These are phyloP conservation scores for Saturnia japonica DNA, from an alignment of 2,888 invertebrate genomes.

Conservation along the genomic window DNA sequence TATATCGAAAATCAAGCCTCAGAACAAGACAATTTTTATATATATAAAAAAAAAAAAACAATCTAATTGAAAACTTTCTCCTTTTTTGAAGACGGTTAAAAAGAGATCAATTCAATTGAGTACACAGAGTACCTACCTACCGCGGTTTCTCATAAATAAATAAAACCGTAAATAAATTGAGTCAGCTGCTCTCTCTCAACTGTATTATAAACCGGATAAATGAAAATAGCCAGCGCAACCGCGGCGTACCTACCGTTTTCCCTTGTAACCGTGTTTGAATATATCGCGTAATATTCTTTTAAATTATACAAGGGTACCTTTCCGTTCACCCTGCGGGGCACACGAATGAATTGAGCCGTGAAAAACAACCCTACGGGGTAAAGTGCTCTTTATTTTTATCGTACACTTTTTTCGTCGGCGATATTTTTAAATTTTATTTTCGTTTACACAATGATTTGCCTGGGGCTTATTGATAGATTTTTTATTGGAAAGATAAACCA, in stretches of 20 bases:
- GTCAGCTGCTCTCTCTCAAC: constrained; percentile 2
- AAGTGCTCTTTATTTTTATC: constrained; percentile 8
- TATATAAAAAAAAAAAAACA: too few species aligned
- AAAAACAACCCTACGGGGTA: constrained; percentile 6
- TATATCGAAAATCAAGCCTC: background rate
- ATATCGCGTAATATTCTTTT: constrained; percentile 23
- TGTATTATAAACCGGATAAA: constrained; percentile 9
- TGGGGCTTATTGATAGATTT: background rate
- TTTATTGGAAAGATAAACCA: background rate
- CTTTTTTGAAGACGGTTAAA: background rate
- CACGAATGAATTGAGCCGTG: constrained; percentile 10
- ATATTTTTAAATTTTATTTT: constrained; percentile 12
- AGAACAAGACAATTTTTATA: too few species aligned
- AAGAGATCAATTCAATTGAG: background rate
- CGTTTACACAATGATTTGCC: background rate
- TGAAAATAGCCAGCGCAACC: constrained; percentile 17
- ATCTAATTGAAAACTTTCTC: too few species aligned
- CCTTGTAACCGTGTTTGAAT: constrained; percentile 12
- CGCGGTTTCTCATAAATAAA: background rate
- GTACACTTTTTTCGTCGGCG: background rate
- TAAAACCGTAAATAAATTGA: constrained; percentile 2
- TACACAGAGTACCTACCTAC: background rate
- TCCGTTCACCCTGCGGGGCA: background rate
- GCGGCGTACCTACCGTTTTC: background rate
- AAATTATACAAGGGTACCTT: constrained; percentile 20